Evolutionary conservation across 2,797 vertebrate genomes (phyloP), one percentile per base, ranked within the genome.

Genomic region (Synaphobranchus kaupii): DNA sequence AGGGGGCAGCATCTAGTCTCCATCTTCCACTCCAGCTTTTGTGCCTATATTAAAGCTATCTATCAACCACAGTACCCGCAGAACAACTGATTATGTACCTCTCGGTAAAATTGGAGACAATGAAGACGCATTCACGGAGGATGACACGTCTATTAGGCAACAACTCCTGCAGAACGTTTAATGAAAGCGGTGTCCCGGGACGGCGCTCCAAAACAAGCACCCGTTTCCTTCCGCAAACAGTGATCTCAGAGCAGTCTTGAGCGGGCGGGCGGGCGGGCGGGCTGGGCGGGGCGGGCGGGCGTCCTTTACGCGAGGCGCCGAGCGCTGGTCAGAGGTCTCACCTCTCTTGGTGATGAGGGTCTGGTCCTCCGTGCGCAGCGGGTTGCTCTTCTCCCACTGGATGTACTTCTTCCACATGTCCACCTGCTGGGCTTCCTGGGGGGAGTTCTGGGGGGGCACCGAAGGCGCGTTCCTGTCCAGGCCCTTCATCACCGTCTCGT

Each of bases 381-480:
- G 98, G 93, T 99, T 99, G 93, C 98, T 99, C 91, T 99, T 99
- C 89, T 99, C 98, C 98, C 98, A 99, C 92, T 99, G 98, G 93
- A 99, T 99, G 90, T 99, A 99, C 60, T 99, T 99, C 92, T 99
- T 99, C 99, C 98, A 99, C 98, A 99, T 99, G 89, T 99, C 99
- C 52, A 99, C 99, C 90, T 99, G 98, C 95, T 98, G 98, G 1
- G 99, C 98, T 92, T 99, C 99, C 86, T 99, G 98, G 0, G 99
- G 99, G 58, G 98, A 99, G 90, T 99, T 99, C 87, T 99, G 98
- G 0, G 99, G 99, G 9, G 99, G 98, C 8, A 99, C 98, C 0
- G 98, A 99, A 4, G 99, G 98, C 6, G 98, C 99, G 0, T 99
- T 99, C 90, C 98, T 97, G 90, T 99, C 98, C 90, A 99, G 92